Evolutionary conservation across 2,888 invertebrate species (phyloP).

Genomic region (Pyralis farinalis): DNA sequence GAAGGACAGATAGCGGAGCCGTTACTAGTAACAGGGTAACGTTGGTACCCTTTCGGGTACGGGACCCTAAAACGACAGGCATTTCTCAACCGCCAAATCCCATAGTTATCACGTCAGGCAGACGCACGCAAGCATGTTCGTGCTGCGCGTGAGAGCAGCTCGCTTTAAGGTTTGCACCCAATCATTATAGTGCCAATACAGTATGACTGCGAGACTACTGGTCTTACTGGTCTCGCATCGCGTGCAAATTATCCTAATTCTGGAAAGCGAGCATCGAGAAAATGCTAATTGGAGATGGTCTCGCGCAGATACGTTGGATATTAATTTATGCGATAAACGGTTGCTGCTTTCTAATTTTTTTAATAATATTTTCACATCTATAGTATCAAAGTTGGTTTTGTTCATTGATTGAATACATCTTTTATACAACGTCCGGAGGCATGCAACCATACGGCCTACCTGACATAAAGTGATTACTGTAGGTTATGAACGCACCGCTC

Average conservation of each 20-base stretch:
- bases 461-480: too few species aligned
- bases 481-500: too few species aligned
- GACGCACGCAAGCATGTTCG: conserved; percentile 35
- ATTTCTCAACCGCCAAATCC: too few species aligned
- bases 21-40: too few species aligned
- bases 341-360: not conserved
- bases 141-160: conserved; percentile 44
- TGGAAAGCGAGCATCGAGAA: conserved; percentile 60
- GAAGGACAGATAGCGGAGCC: too few species aligned
- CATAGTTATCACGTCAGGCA: conserved; percentile 33
- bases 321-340: conserved; percentile 11
- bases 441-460: too few species aligned
- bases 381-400: too few species aligned
- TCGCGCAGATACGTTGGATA: conserved; percentile 24
- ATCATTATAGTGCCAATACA: conserved; percentile 62
- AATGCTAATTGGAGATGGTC: conserved; percentile 61
- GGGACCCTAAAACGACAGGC: too few species aligned
- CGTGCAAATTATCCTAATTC: conserved; percentile 69
- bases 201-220: conserved; percentile 56
- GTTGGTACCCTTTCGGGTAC: too few species aligned
- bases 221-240: conserved; percentile 60
- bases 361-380: too few species aligned
- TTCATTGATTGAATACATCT: too few species aligned
- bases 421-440: too few species aligned
- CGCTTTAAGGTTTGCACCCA: conserved; percentile 24